Conservation (phyloP, 1,140 invertebrate species). For the Helicoverpa armigera region DNA sequence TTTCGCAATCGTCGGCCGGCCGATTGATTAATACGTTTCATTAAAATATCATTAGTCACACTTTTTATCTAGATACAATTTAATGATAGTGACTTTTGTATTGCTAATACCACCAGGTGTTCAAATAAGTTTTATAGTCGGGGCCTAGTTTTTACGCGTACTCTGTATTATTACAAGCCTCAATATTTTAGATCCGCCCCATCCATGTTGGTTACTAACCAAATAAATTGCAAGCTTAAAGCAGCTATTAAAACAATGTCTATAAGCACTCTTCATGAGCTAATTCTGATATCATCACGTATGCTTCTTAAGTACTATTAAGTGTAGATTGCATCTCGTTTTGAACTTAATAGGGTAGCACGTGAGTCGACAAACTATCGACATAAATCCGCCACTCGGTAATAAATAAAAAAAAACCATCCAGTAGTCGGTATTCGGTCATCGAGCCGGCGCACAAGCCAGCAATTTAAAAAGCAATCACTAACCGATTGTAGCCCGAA, state of each 20-base stretch:
- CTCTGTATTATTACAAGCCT: neutral
- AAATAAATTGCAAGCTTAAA: neutral
- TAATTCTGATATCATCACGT: slow-evolving; percentile 19
- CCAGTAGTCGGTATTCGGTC: slow-evolving; percentile 51
- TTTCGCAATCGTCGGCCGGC: slow-evolving; percentile 21
- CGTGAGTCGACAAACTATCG: slow-evolving; percentile 41
- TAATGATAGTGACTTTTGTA: slow-evolving; percentile 35
- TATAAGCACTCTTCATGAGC: slow-evolving; percentile 12
- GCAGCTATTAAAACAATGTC: slow-evolving; percentile 15
- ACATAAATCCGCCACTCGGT: slow-evolving; percentile 44
- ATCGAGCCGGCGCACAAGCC: slow-evolving; percentile 45
- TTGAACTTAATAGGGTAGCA: slow-evolving; percentile 40
- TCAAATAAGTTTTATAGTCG: slow-evolving; percentile 16
- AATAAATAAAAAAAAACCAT: slow-evolving; percentile 50
- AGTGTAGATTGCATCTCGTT: slow-evolving; percentile 35
- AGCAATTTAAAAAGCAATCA: slow-evolving; percentile 81
- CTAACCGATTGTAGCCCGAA: slow-evolving; percentile 68
- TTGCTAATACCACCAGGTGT: slow-evolving; percentile 35
- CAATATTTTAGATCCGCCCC: neutral
- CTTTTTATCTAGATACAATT: slow-evolving; percentile 43
- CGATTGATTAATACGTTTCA: slow-evolving; percentile 46
- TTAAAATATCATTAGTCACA: slow-evolving; percentile 48
- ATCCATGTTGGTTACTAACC: neutral
- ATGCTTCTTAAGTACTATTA: slow-evolving; percentile 12
- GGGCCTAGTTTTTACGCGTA: slow-evolving; percentile 34